phyloP scores from a whole-genome alignment of 2,113 vertebrate genomes.

The Hyla sarda region DNA sequence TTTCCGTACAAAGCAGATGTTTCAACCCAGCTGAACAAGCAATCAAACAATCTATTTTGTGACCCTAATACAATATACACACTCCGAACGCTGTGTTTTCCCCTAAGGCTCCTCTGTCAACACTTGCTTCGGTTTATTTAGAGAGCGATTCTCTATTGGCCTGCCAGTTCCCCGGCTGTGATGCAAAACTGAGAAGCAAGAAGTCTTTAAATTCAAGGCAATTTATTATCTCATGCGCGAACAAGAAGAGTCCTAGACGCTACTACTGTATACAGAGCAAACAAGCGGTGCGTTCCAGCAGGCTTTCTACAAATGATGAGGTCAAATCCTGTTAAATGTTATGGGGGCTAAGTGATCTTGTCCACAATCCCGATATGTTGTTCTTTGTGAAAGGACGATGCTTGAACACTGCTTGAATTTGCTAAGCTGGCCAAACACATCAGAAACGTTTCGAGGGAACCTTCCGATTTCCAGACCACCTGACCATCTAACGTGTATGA shows the following conservation, averaged over 20 bases:
- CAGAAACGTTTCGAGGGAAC: too few species aligned
- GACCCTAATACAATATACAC: slow-evolving; percentile 21
- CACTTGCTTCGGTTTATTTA: slow-evolving; percentile 32
- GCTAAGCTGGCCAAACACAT: too few species aligned
- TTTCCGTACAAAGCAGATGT: slow-evolving; percentile 32
- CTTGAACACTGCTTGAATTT: too few species aligned
- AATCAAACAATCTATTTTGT: slow-evolving; percentile 38
- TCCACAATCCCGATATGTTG: neutral
- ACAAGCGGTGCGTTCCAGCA: neutral
- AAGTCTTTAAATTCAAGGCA: neutral
- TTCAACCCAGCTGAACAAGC: slow-evolving; percentile 55
- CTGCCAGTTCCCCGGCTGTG: neutral
- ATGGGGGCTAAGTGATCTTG: neutral
- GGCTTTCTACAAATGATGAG: too few species aligned
- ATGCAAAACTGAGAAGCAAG: neutral
- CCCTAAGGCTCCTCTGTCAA: slow-evolving; percentile 45
- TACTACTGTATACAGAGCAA: slow-evolving; percentile 23
- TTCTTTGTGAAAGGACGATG: neutral
- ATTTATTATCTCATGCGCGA: slow-evolving; percentile 24
- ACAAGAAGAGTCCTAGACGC: neutral
- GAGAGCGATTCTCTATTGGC: neutral
- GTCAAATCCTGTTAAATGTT: neutral
- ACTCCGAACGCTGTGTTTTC: neutral
- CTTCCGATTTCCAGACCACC: too few species aligned
- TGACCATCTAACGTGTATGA: too few species aligned